phyloP scores from a whole-genome alignment of 2,113 vertebrate species.

The Plecturocebus donacophilus region DNA sequence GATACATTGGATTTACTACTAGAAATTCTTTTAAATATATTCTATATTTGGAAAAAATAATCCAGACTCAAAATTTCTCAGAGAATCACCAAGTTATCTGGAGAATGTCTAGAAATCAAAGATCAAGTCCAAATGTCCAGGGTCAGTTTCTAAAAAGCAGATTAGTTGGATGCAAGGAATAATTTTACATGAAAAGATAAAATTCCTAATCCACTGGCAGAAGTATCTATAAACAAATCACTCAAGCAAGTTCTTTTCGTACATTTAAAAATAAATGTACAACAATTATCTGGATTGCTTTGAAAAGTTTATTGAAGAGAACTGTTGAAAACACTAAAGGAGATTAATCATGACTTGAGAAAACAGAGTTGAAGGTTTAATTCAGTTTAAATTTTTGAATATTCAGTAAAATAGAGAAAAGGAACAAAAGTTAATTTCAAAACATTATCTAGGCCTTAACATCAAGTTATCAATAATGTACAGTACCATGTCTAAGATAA shows the following conservation, averaged over 20 bases:
- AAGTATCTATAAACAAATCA: background rate
- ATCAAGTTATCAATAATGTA: background rate
- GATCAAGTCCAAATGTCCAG: background rate
- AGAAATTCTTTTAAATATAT: background rate
- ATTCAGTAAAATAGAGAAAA: background rate
- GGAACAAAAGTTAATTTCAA: background rate
- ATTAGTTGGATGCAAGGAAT: background rate
- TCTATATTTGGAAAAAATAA: background rate
- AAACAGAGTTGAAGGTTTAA: slow-evolving; percentile 5
- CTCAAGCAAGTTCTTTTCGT: background rate
- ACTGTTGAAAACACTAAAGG: slow-evolving; percentile 5
- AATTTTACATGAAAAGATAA: background rate
- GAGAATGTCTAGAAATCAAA: slow-evolving; percentile 26
- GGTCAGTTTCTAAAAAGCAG: background rate
- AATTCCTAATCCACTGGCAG: background rate
- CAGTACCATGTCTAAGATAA: background rate
- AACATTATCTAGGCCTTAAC: background rate
- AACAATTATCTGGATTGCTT: background rate
- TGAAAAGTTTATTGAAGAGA: background rate
- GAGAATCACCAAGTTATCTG: background rate
- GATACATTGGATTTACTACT: background rate
- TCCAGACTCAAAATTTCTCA: background rate
- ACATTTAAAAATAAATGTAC: background rate
- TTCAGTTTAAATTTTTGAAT: background rate
- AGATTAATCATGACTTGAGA: background rate